Percentiles rank a stretch among this genome's conserved stretches.
Evolutionary conservation across 2,113 vertebrate genomes (phyloP).

Genomic region (Meles meles): DNA sequence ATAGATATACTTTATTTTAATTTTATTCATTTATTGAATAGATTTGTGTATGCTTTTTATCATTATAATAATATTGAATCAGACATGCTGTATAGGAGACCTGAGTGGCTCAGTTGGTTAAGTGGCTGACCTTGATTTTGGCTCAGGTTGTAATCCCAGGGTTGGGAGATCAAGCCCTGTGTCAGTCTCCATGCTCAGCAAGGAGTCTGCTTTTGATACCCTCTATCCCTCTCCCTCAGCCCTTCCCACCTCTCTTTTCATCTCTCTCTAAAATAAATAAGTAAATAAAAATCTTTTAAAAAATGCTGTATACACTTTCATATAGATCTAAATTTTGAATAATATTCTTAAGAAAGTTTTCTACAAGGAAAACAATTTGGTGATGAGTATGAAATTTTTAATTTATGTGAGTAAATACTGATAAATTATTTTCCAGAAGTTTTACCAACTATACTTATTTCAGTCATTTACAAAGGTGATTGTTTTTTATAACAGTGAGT

Average conservation of each 20-base stretch:
- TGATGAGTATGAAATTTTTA: background rate
- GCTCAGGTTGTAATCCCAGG: background rate
- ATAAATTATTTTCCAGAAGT: background rate
- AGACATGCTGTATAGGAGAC: background rate
- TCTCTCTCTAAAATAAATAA: background rate
- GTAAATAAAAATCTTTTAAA: background rate
- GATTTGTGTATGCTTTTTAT: background rate
- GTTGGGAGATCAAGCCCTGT: background rate
- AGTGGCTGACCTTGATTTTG: background rate
- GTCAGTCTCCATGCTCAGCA: background rate
- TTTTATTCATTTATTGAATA: background rate
- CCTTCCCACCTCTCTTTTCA: background rate
- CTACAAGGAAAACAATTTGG: background rate
- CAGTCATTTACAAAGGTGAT: background rate
- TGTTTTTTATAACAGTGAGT: background rate
- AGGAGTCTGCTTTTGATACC: background rate
- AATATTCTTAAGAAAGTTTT: background rate
- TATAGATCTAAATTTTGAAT: background rate
- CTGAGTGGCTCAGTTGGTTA: background rate
- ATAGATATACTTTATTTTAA: background rate
- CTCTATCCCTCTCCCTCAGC: background rate
- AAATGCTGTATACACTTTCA: background rate
- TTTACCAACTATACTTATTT: background rate
- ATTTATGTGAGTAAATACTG: background rate
- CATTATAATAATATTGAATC: background rate